Base-by-base conservation (phyloP, 2,113 vertebrate genomes). In the Elgaria multicarinata region DNA sequence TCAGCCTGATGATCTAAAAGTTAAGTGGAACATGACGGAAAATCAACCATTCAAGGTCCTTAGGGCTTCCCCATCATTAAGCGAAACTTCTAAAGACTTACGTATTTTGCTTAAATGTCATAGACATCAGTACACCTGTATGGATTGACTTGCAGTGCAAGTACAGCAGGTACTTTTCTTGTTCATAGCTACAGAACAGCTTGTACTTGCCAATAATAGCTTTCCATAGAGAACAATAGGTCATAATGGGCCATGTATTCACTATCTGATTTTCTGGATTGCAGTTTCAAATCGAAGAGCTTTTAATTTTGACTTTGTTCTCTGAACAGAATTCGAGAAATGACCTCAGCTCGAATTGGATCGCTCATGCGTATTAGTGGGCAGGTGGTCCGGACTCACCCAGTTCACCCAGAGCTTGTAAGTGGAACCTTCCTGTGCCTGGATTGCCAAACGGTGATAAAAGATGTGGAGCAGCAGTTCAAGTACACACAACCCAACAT, bases 401-500 rank as follows among this genome's bases (percentile, higher is more conserved):
- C 99, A 0, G 98, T 99, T 58, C 99, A 99, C 74, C 99, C 99
- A 0, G 98, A 99, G 92, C 98, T 99, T 92, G 98, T 99, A 76
- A 99, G 98, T 4, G 99, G 98, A 24, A 99, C 98, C 31, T 99
- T 99, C 96, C 89, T 98, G 91, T 99, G 99, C 94, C 97, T 99
- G 31, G 99, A 99, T 97, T 99, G 99, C 95, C 99, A 99, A 96
- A 98, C 98, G 0, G 89, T 98, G 93, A 96, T 99, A 94, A 99
- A 98, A 91, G 99, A 99, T 2, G 98, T 99, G 91, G 98, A 99
- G 9, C 98, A 99, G 95, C 99, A 99, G 91, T 99, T 99, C 96
- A 99, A 99, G 90, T 99, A 99, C 95, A 99, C 98, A 0, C 99
- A 98, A 44, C 99, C 99, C 0, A 99, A 98, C 93, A 98, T 99